Evolutionary conservation across 2,113 vertebrate species (phyloP).

Genomic region (Alexandromys fortis): DNA sequence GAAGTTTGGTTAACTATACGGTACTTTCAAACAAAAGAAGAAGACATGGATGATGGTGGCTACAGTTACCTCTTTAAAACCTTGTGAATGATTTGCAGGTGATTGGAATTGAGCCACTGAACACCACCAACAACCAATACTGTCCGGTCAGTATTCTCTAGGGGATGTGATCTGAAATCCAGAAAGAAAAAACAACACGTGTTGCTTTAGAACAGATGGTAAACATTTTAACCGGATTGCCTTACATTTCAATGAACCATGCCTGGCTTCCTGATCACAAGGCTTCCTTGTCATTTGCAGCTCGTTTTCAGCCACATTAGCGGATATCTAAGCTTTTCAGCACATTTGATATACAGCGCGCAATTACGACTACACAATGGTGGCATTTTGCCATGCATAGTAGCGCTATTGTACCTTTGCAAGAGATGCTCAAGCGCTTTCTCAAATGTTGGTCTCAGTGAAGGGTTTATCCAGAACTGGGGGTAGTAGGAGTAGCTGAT

Average conservation of each 20-base stretch:
- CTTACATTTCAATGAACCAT: slow-evolving; percentile 81
- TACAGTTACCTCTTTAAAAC: slow-evolving; percentile 92
- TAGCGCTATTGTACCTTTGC: slow-evolving; percentile 87
- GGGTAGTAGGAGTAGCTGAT: slow-evolving; percentile 97
- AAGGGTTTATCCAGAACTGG: slow-evolving; percentile 93
- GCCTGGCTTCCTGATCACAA: slow-evolving; percentile 76
- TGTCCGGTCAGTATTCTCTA: slow-evolving; percentile 91
- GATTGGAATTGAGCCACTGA: slow-evolving; percentile 95
- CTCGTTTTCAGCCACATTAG: slow-evolving; percentile 72
- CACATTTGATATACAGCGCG: slow-evolving; percentile 53
- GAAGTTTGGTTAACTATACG: not conserved
- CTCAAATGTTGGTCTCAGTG: slow-evolving; percentile 91
- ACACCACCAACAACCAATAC: slow-evolving; percentile 96
- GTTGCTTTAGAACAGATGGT: slow-evolving; percentile 83
- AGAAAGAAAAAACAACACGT: slow-evolving; percentile 82
- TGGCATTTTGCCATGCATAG: not conserved
- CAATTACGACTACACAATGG: slow-evolving; percentile 53
- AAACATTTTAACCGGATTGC: slow-evolving; percentile 81
- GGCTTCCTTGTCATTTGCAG: slow-evolving; percentile 76
- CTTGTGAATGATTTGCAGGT: slow-evolving; percentile 92
- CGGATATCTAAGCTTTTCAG: slow-evolving; percentile 72
- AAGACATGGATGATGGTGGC: slow-evolving; percentile 1
- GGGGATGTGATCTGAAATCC: slow-evolving; percentile 91
- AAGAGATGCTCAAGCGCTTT: slow-evolving; percentile 92
- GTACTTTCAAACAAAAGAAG: not conserved